Conservation (phyloP, 2,888 invertebrate species). For the Sepioteuthis lessoniana region DNA sequence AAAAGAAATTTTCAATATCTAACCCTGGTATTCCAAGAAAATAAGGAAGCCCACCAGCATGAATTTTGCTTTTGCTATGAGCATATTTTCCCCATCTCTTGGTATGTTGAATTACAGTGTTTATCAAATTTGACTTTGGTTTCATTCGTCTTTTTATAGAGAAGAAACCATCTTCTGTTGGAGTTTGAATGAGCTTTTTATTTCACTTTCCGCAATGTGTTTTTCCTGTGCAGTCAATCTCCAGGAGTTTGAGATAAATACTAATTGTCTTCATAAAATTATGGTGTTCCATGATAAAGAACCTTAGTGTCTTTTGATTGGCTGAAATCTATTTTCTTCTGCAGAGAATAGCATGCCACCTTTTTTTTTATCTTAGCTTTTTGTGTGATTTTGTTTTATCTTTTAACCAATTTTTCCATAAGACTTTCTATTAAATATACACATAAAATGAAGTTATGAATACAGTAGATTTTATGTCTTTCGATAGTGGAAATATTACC, state of each 20-base stretch:
- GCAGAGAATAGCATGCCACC: not conserved
- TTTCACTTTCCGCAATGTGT: not conserved
- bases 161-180: not conserved
- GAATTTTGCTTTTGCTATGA: not conserved
- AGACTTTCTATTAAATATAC: too few species aligned
- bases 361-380: too few species aligned
- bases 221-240: not conserved
- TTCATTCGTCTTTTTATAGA: not conserved
- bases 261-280: not conserved
- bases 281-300: not conserved
- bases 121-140: not conserved
- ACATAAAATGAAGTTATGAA: too few species aligned
- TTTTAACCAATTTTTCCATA: too few species aligned
- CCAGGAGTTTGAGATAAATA: not conserved
- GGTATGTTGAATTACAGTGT: not conserved
- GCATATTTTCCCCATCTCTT: not conserved
- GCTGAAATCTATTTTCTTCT: not conserved
- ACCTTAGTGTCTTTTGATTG: not conserved
- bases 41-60: not conserved
- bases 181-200: not conserved
- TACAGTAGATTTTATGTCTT: too few species aligned
- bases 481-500: too few species aligned
- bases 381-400: too few species aligned
- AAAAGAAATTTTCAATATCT: not conserved
- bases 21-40: not conserved